Evolutionary conservation across 2,113 vertebrate species (phyloP).

Genomic region (Murina feae): DNA sequence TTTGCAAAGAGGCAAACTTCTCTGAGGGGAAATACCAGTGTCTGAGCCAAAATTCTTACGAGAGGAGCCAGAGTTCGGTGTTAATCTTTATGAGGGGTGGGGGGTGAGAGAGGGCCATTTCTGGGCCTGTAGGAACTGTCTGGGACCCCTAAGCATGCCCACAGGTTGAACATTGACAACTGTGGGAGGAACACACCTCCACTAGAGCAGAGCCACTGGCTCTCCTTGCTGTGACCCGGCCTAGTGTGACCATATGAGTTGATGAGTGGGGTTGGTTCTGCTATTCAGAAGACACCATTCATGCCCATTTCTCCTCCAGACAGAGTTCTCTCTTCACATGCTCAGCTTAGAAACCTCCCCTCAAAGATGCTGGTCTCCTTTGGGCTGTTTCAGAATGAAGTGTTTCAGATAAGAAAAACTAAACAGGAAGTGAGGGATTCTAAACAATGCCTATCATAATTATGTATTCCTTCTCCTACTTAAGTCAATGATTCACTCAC

Average conservation of each 20-base stretch:
- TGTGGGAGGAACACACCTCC: neutral
- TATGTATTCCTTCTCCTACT: neutral
- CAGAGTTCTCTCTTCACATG: neutral
- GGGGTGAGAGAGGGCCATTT: neutral
- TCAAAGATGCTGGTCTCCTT: neutral
- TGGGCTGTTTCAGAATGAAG: neutral
- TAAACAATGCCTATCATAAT: neutral
- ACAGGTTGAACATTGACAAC: neutral
- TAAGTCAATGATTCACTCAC: neutral
- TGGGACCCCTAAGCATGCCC: neutral
- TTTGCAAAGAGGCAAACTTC: neutral
- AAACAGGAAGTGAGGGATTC: neutral
- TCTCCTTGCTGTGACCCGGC: neutral
- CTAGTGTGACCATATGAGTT: neutral
- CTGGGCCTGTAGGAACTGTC: neutral
- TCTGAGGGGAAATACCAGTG: neutral
- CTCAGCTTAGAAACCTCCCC: neutral
- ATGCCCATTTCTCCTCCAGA: neutral
- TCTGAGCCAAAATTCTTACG: neutral
- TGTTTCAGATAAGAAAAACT: constrained; percentile 21
- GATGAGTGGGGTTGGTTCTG: neutral
- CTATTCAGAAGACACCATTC: neutral
- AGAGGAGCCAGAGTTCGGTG: neutral
- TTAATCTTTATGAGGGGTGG: neutral
- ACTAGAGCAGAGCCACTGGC: neutral